phyloP scores from a whole-genome alignment of 2,888 invertebrate genomes.

The Drosophila flavopinicola region DNA sequence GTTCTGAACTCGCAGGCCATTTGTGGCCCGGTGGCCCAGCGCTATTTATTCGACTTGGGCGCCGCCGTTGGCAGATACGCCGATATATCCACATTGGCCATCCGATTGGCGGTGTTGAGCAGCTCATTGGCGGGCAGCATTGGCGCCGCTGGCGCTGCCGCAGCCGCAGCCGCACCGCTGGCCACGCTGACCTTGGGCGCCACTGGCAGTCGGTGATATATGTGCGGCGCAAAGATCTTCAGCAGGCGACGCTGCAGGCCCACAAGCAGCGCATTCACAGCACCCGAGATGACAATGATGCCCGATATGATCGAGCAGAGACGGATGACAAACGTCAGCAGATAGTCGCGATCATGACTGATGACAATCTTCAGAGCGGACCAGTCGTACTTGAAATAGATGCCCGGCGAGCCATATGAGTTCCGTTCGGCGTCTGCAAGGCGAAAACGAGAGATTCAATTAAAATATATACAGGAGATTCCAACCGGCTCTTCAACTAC shows the following conservation, averaged over 20 bases:
- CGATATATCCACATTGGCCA: slow-evolving; percentile 72
- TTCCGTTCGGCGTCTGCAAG: slow-evolving; percentile 87
- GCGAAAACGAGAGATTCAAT: background rate
- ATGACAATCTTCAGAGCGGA: slow-evolving; percentile 94
- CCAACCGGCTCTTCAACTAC: too few relatives aligned
- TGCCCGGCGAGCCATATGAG: slow-evolving; percentile 96
- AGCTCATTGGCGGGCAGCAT: slow-evolving; percentile 65
- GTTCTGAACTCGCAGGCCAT: slow-evolving; percentile 9
- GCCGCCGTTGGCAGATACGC: slow-evolving; percentile 62
- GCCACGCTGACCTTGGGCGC: background rate
- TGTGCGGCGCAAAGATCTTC: slow-evolving; percentile 65
- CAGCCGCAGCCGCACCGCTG: background rate
- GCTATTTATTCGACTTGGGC: slow-evolving; percentile 39
- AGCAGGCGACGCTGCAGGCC: slow-evolving; percentile 62
- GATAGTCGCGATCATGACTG: slow-evolving; percentile 90
- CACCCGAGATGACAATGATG: slow-evolving; percentile 92
- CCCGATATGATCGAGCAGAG: slow-evolving; percentile 97
- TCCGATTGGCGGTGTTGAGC: slow-evolving; percentile 77
- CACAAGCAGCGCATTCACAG: slow-evolving; percentile 70
- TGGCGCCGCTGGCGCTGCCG: background rate
- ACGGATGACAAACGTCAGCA: slow-evolving; percentile 92
- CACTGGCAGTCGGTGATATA: slow-evolving; percentile 50
- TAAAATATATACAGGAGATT: too few relatives aligned
- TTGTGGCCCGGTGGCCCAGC: slow-evolving; percentile 3
- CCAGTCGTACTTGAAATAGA: slow-evolving; percentile 97